phyloP scores from a whole-genome alignment of 2,113 vertebrate species.

The Orycteropus afer region DNA sequence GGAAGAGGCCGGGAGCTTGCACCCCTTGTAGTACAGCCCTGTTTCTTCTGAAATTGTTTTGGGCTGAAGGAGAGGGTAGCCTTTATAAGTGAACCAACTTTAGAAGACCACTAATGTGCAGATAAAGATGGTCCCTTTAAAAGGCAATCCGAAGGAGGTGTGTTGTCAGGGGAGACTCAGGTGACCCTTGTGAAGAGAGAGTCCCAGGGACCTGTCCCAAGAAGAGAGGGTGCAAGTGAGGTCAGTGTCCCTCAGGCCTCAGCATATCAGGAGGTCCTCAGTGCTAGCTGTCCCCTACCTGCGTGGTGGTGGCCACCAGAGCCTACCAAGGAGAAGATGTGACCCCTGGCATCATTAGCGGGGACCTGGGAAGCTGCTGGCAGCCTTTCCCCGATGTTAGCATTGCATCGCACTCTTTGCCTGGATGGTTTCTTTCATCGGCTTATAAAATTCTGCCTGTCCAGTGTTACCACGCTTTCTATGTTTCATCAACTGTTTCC shows the following conservation, averaged over 20 bases:
- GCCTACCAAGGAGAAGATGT: not conserved
- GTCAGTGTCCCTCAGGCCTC: too few species aligned
- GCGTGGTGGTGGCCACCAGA: not conserved
- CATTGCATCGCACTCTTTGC: not conserved
- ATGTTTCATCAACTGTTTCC: not conserved
- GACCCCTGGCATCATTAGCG: not conserved
- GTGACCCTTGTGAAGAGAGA: not conserved
- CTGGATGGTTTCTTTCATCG: not conserved
- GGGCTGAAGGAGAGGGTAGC: not conserved
- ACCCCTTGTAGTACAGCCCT: not conserved
- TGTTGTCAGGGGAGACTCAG: not conserved
- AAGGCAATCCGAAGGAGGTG: not conserved
- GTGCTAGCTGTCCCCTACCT: not conserved
- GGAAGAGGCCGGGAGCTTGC: too few species aligned
- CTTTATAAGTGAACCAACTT: not conserved
- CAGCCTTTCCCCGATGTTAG: not conserved
- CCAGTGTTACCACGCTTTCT: not conserved
- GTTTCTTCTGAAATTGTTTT: not conserved
- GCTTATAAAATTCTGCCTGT: too few species aligned
- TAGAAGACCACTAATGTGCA: not conserved
- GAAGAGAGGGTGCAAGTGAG: too few species aligned
- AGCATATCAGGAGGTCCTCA: not conserved
- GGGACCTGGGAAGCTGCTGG: accelerated
- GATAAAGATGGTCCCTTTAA: too few species aligned
- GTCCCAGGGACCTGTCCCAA: not conserved